These are phyloP conservation scores for Pseudomyrmex cubaensis DNA, from an alignment of 1,140 invertebrate species.

Conservation along the genomic window DNA sequence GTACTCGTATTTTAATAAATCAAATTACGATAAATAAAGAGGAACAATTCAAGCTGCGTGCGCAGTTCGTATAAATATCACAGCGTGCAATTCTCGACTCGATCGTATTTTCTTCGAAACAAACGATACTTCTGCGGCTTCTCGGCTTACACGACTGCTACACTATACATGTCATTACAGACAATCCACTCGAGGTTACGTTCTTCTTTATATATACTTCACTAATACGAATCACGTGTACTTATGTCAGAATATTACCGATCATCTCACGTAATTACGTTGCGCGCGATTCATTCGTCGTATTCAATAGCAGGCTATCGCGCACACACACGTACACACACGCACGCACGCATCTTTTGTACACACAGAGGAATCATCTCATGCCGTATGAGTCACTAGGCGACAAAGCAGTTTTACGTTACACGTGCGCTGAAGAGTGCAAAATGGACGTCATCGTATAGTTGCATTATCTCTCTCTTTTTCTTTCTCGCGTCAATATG, in stretches of 20 bases:
- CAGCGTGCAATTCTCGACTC: background rate
- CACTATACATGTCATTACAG: conserved; percentile 20
- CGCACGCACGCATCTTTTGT: background rate
- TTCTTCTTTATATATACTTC: conserved; percentile 25
- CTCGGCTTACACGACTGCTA: conserved; percentile 20
- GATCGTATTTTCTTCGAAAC: conserved; percentile 25
- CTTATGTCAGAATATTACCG: conserved; percentile 42
- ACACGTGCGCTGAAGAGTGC: conserved; percentile 22
- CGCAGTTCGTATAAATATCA: too few species aligned
- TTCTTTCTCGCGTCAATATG: conserved; percentile 17
- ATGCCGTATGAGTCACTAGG: conserved; percentile 34
- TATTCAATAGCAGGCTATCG: conserved; percentile 22
- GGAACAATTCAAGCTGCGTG: background rate
- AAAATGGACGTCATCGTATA: conserved; percentile 25
- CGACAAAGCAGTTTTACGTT: conserved; percentile 57
- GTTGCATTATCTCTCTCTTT: conserved; percentile 21
- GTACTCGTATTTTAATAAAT: background rate
- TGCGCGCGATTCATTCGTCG: conserved; percentile 32
- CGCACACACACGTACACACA: background rate
- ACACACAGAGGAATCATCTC: background rate
- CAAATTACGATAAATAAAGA: background rate
- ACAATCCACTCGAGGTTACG: conserved; percentile 41
- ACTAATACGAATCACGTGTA: conserved; percentile 25
- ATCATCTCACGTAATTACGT: conserved; percentile 51
- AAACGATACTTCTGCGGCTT: conserved; percentile 26